Evolutionary conservation across 1,140 invertebrate species (phyloP).

Genomic region (Brachionus plicatilis): DNA sequence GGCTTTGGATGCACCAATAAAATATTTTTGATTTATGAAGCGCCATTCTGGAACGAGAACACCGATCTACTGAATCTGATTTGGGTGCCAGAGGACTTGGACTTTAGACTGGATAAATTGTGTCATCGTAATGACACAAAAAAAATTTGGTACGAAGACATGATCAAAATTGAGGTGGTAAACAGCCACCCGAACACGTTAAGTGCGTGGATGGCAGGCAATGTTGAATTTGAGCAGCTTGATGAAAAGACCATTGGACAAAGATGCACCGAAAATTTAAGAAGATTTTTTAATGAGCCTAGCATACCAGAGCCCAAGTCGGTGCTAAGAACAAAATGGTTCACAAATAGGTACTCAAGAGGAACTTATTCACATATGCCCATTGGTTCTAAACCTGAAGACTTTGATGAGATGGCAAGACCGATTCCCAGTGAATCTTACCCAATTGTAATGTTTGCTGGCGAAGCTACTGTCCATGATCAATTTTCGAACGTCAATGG

Average conservation of each 20-base stretch:
- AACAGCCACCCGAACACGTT: conserved; percentile 14
- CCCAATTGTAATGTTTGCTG: conserved; percentile 79
- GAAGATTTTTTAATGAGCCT: neutral
- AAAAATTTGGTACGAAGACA: conserved; percentile 28
- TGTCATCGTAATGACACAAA: conserved; percentile 8
- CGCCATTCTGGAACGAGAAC: conserved; percentile 35
- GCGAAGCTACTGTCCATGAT: conserved; percentile 83
- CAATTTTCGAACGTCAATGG: conserved; percentile 92
- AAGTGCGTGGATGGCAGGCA: conserved; percentile 32
- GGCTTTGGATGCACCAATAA: conserved; percentile 38
- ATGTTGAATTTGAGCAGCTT: conserved; percentile 25
- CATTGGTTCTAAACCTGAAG: conserved; percentile 41
- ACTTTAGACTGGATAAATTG: conserved; percentile 27
- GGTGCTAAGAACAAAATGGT: conserved; percentile 10
- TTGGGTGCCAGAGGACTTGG: neutral
- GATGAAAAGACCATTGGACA: neutral
- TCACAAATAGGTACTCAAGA: conserved; percentile 2
- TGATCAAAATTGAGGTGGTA: conserved; percentile 11
- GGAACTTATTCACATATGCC: conserved; percentile 27
- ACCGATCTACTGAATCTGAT: neutral
- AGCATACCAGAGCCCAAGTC: conserved; percentile 23
- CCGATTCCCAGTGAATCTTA: conserved; percentile 47
- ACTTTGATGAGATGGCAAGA: conserved; percentile 4
- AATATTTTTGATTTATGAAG: conserved; percentile 19
- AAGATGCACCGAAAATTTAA: neutral